Base-by-base conservation (phyloP, 2,113 vertebrate genomes). In the Entomyzon cyanotis region DNA sequence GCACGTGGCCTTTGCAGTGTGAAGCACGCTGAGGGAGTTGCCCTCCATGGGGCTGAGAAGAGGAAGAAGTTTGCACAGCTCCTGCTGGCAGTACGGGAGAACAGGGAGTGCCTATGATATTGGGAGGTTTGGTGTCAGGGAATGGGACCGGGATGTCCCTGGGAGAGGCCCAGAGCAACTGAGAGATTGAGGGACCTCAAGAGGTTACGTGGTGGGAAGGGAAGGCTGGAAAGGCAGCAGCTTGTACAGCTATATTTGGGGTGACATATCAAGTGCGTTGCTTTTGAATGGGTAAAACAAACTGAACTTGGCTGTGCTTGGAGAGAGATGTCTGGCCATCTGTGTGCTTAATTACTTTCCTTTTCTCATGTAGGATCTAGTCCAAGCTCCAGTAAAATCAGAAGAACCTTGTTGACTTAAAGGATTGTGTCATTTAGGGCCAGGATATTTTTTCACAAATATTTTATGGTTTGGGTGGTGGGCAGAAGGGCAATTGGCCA, bases 191-290 rank as follows among this genome's bases (percentile, higher is more conserved):
- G 17, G 13, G 12, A 68, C 21, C 13, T 69, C 11, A 31, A 1
- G 15, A 73, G 23, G 6, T 60, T 44, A 1, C 1, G 1, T 21
- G 12, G 13, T 64, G n/a, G 67, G 39, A 75, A 55, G 47, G 33
- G 35, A 75, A 55, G 44, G 33, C n/a, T 1, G 2, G 44, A 82
- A 78, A 64, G 49, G 75, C 70, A 85, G 50, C 41, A 73, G 47
- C 46, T 79, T 23, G 2, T n/a, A 16, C 15, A 77, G 75, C 70
- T 79, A 19, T 0, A 0, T 52, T 58, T 65, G 33, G 49, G 37
- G 63, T 46, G 63, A 76, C 0, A 0, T 42, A 41, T 46, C 17
- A 23, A 76, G 46, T 77, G 67, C 0, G 0, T 58, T 93, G 62
- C 56, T 92, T 85, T 79, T 1, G 3, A 58, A 33, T 13, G 55